Evolutionary conservation across 2,113 vertebrate species (phyloP).

Genomic region (Glaucidium brasilianum): DNA sequence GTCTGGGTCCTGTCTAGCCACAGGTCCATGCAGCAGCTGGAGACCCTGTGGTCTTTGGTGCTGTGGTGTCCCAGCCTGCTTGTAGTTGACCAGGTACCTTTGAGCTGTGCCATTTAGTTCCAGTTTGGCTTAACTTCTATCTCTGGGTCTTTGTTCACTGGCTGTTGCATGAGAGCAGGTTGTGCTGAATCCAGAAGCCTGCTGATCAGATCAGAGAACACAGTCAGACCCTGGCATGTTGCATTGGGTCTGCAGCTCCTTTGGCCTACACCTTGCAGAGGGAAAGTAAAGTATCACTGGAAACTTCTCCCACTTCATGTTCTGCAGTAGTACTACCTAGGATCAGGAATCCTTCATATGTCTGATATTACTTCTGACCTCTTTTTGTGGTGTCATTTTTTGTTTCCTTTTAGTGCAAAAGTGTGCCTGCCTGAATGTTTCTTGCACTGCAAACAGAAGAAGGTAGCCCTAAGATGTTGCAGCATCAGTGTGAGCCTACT

Average conservation of each 20-base stretch:
- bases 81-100: background rate
- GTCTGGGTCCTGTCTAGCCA: background rate
- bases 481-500: background rate
- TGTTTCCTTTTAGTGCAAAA: background rate
- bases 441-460: background rate
- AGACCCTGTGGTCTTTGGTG: background rate
- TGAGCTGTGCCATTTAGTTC: background rate
- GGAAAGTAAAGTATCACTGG: background rate
- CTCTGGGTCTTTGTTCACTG: background rate
- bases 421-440: background rate
- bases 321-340: background rate
- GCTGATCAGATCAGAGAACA: background rate
- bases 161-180: background rate
- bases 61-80: background rate
- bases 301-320: too few species aligned
- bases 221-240: background rate
- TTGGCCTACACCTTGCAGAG: too few species aligned
- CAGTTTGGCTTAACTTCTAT: background rate
- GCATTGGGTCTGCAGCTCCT: background rate
- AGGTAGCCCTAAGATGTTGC: background rate
- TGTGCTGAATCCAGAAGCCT: background rate
- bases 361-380: background rate
- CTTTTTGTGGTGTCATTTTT: too few species aligned
- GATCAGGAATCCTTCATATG: background rate
- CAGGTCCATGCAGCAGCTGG: background rate